A percentile compares a stretch with the other conserved stretches of the same genome.
These are phyloP conservation scores for Trichechus manatus DNA, from an alignment of 2,113 vertebrate species.

Conservation along the genomic window DNA sequence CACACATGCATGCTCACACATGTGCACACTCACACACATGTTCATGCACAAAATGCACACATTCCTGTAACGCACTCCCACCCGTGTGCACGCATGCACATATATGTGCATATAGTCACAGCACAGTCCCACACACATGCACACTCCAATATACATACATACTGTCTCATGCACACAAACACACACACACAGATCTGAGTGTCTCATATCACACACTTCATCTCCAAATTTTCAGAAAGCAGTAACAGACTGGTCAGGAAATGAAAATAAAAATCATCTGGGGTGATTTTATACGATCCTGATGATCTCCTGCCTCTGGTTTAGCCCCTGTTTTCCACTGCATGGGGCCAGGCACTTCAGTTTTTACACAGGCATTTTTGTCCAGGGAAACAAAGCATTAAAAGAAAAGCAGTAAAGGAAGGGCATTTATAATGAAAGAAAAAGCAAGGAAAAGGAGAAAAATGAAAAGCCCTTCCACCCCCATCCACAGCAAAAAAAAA, in stretches of 20 bases:
- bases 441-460: background rate
- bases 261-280: constrained; percentile 3
- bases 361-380: background rate
- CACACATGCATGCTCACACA: background rate
- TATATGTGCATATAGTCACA: background rate
- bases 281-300: background rate
- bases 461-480: background rate
- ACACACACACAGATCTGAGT: background rate
- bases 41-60: background rate
- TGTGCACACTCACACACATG: too few relatives aligned
- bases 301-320: background rate
- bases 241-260: background rate
- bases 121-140: background rate
- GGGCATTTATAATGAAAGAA: background rate
- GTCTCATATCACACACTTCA: background rate
- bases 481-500: background rate
- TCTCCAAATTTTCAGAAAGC: background rate
- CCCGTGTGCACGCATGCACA: background rate
- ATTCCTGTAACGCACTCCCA: background rate
- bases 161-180: background rate
- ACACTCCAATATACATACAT: fast-evolving
- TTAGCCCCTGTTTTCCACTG: background rate
- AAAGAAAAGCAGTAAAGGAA: background rate
- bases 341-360: fast-evolving
- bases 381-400: background rate